phyloP scores from a whole-genome alignment of 2,797 vertebrate genomes.

The Acanthiza pusilla region DNA sequence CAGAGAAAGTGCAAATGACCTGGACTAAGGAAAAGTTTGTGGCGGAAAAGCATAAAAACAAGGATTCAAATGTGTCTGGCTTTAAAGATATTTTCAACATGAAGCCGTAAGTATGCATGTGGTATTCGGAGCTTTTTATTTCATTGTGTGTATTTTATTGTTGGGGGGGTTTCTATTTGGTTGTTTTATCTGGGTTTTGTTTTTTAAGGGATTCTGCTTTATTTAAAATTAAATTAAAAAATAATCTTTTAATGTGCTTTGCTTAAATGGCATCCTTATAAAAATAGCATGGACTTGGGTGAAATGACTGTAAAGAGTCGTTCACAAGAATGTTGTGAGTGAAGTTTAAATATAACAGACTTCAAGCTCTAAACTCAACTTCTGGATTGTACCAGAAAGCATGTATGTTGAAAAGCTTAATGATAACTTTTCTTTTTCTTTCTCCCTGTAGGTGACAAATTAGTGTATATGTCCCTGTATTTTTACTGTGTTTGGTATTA shows the following conservation, averaged over 20 bases:
- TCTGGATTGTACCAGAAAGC: not conserved
- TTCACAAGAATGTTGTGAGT: not conserved
- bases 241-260: not conserved
- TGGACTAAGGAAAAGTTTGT: slow-evolving; percentile 96
- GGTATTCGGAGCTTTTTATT: not conserved
- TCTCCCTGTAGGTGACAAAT: not conserved
- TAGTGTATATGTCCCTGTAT: not conserved
- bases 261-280: not conserved
- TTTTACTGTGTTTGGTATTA: not conserved
- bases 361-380: not conserved
- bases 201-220: not conserved
- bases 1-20: slow-evolving; percentile 93
- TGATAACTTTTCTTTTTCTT: not conserved
- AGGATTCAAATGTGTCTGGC: slow-evolving; percentile 75
- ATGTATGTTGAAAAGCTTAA: not conserved
- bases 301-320: not conserved
- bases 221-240: not conserved
- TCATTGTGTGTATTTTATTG: not conserved
- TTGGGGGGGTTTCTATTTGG: not conserved
- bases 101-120: slow-evolving; percentile 87
- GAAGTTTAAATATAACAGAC: not conserved
- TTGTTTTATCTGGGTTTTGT: not conserved
- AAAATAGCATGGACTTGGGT: not conserved
- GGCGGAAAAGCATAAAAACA: slow-evolving; percentile 82
- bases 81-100: slow-evolving; percentile 93